Percentiles rank a stretch among this genome's conserved stretches.
Conservation (phyloP, 2,888 invertebrate genomes). For the Malacosoma neustria region DNA sequence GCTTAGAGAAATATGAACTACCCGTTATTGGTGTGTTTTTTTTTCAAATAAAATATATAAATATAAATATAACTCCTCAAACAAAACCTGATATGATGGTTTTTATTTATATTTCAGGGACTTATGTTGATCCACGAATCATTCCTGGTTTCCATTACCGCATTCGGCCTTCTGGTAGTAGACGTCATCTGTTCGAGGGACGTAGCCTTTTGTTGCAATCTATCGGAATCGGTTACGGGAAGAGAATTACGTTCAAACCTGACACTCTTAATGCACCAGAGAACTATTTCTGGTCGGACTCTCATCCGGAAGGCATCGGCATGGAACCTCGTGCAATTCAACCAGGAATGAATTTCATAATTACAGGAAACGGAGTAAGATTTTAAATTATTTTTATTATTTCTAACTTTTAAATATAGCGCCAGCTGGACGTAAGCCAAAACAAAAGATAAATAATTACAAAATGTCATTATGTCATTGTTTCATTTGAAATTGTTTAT, state of each 20-base stretch:
- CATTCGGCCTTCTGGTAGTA: slow-evolving; percentile 79
- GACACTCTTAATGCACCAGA: slow-evolving; percentile 74
- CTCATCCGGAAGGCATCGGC: slow-evolving; percentile 81
- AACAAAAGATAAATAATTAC: slow-evolving; percentile 7
- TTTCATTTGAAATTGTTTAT: slow-evolving; percentile 25
- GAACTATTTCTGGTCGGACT: slow-evolving; percentile 87
- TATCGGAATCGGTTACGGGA: slow-evolving; percentile 85
- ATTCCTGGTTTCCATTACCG: slow-evolving; percentile 83
- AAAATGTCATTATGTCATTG: slow-evolving; percentile 5
- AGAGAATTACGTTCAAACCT: slow-evolving; percentile 82
- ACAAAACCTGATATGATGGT: too few relatives aligned
- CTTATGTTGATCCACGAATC: slow-evolving; percentile 82
- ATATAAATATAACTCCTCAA: too few relatives aligned
- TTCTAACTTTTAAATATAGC: background rate
- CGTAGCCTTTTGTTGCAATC: slow-evolving; percentile 77
- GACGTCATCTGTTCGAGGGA: slow-evolving; percentile 78
- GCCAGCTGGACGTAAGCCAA: slow-evolving; percentile 23
- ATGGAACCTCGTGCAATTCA: slow-evolving; percentile 79
- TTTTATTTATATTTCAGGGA: slow-evolving; percentile 61
- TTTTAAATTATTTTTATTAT: slow-evolving; percentile 8
- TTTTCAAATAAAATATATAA: too few relatives aligned
- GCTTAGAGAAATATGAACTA: slow-evolving; percentile 79
- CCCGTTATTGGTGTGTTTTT: slow-evolving; percentile 78
- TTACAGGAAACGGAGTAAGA: slow-evolving; percentile 75
- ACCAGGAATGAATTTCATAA: slow-evolving; percentile 78